Conservation (phyloP, 2,888 invertebrate genomes). For the Caradrina kadenii region DNA sequence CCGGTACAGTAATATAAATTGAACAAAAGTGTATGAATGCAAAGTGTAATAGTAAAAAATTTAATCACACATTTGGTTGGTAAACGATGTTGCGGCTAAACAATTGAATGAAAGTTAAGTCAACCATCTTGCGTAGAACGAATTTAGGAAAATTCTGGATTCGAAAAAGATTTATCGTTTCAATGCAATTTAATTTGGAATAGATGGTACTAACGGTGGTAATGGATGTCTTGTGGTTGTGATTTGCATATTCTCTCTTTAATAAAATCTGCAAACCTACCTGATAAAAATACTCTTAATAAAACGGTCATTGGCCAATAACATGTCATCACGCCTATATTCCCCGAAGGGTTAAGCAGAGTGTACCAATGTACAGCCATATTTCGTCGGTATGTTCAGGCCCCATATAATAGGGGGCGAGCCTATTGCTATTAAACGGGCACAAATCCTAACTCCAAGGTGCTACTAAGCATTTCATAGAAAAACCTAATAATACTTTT, state of each 20-base stretch:
- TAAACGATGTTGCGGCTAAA: constrained; percentile 53
- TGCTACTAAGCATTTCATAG: too few species aligned
- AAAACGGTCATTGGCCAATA: too few species aligned
- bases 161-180: constrained; percentile 53
- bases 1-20: constrained; percentile 52
- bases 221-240: constrained; percentile 18
- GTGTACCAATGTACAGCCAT: too few species aligned
- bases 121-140: constrained; percentile 49
- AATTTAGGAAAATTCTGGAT: constrained; percentile 44
- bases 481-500: too few species aligned
- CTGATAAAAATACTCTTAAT: background rate
- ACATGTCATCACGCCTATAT: background rate
- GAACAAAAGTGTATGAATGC: constrained; percentile 63
- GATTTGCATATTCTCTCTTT: constrained; percentile 5
- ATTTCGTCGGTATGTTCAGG: too few species aligned
- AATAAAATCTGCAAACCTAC: background rate
- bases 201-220: constrained; percentile 7
- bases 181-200: constrained; percentile 38
- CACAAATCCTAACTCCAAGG: too few species aligned
- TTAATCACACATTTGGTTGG: constrained; percentile 50
- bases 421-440: too few species aligned
- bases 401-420: too few species aligned
- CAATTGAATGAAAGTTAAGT: constrained; percentile 66
- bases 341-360: background rate
- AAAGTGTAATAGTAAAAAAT: constrained; percentile 69